Evolutionary conservation across 2,888 invertebrate genomes (phyloP), one percentile per base, ranked within the genome.

Genomic region (Drosophila paramelanica): DNA sequence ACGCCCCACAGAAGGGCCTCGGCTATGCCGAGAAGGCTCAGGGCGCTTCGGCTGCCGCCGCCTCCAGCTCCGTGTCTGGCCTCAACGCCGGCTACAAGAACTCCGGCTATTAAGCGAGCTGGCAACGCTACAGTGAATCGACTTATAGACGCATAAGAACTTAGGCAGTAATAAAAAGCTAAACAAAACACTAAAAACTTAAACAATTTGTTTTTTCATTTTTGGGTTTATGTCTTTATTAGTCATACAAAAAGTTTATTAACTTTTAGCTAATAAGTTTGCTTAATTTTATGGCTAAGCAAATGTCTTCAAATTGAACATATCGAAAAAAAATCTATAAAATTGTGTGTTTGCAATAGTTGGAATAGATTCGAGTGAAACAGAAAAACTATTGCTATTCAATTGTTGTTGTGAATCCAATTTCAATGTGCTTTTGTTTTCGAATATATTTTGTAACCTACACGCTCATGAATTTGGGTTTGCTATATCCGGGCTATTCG

Each of bases 21-120:
- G 68, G 67, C 45, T 8, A 38, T 5, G 67, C 45, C 31, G 73
- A 88, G 43, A 41, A 75, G 70, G 81, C 77, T 2, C 67, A 71
- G 59, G 73, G 72, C 17, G 75, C 73, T 6, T 78, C 79, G 0
- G 89, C 89, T 10, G 90, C 90, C 1, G 90, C 84, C 56, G 90
- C 90, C 23, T 73, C 82, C 57, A 77, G 85, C 56, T 78, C 87
- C 42, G 78, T 90, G 20, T 27, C 59, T 14, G 77, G 59, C 62
- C 27, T 31, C 13, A 43, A 31, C 20, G 39, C 64, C 49, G 52
- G 55, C 51, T 58, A 71, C 55, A 38, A 11, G 14, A 73, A 36
- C 33, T 20, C 58, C 67, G 52, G 56, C 67, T 73, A 76, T 41
- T 77, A 77, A 77, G 31, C 33, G 25, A 53, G 42, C 42, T 56